Evolutionary conservation across 2,888 invertebrate genomes (phyloP).

Genomic region (Dolichomitus sp.): DNA sequence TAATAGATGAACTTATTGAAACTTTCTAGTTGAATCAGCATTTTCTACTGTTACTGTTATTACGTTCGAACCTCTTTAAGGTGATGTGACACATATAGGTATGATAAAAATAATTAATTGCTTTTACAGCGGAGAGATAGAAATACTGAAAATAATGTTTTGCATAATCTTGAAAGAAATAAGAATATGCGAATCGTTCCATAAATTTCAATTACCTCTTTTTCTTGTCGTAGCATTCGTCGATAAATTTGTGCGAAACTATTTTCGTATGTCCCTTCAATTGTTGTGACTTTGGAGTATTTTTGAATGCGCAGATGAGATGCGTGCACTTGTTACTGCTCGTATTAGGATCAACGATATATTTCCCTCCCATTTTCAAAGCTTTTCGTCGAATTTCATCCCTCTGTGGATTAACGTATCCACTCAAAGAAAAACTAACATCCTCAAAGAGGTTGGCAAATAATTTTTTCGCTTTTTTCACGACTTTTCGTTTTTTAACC

Average conservation of each 20-base stretch:
- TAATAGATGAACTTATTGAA: too few species aligned
- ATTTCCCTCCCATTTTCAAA: constrained; percentile 82
- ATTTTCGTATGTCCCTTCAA: constrained; percentile 80
- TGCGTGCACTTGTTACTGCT: constrained; percentile 81
- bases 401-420: constrained; percentile 83
- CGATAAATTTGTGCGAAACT: constrained; percentile 80
- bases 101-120: too few species aligned
- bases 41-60: too few species aligned
- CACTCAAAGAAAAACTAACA: constrained; percentile 81
- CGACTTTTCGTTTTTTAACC: constrained; percentile 53
- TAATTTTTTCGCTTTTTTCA: constrained; percentile 67
- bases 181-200: too few species aligned
- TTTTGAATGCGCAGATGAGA: constrained; percentile 83
- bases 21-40: too few species aligned
- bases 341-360: constrained; percentile 81
- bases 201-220: constrained; percentile 75
- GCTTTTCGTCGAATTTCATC: constrained; percentile 82
- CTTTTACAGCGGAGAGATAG: too few species aligned
- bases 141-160: neutral
- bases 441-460: constrained; percentile 79
- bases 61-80: too few species aligned
- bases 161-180: too few species aligned
- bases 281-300: constrained; percentile 83
- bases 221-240: constrained; percentile 80
- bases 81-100: too few species aligned